Base-by-base conservation (phyloP, 2,888 invertebrate genomes). In the Calliopum simillimum region DNA sequence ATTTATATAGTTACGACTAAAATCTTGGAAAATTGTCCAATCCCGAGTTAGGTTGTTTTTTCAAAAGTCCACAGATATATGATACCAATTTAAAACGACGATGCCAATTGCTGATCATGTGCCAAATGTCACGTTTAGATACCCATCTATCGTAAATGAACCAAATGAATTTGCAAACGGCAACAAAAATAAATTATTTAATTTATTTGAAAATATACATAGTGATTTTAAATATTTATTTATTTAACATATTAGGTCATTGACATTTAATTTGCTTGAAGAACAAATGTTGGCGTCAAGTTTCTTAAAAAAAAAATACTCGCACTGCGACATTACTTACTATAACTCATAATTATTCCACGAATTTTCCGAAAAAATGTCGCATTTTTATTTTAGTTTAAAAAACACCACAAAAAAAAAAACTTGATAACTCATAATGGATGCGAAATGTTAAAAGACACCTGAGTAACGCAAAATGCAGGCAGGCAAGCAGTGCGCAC, bases 31-130 rank as follows among this genome's bases (percentile, higher is more conserved):
- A n/a, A n/a, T n/a, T n/a, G n/a, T n/a, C n/a, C n/a, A n/a, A n/a
- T n/a, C n/a, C n/a, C n/a, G n/a, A n/a, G n/a, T n/a, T n/a, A n/a
- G n/a, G n/a, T n/a, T n/a, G n/a, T n/a, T n/a, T n/a, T n/a, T n/a
- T n/a, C n/a, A n/a, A n/a, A n/a, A n/a, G n/a, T n/a, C n/a, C n/a
- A n/a, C n/a, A n/a, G n/a, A n/a, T n/a, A 33, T 33, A 6, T 8
- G 8, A 5, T 25, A 16, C 16, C 33, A 49, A 16, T 14, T 46
- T 21, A 61, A 16, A 61, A 13, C 8, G 4, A 4, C 6, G 59
- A 59, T 59, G 43, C 16, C 41, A 56, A 66, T 46, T 65, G 53
- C 4, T n/a, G 59, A 41, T 59, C 59, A 59, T 59, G 59, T 59
- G 59, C 43, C 14, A 41, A 14, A 13, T 41, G 59, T 59, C 59